Evolutionary conservation across 2,888 invertebrate genomes (phyloP), one percentile per base, ranked within the genome.

Genomic region (Himalopsyche kuldschensis): DNA sequence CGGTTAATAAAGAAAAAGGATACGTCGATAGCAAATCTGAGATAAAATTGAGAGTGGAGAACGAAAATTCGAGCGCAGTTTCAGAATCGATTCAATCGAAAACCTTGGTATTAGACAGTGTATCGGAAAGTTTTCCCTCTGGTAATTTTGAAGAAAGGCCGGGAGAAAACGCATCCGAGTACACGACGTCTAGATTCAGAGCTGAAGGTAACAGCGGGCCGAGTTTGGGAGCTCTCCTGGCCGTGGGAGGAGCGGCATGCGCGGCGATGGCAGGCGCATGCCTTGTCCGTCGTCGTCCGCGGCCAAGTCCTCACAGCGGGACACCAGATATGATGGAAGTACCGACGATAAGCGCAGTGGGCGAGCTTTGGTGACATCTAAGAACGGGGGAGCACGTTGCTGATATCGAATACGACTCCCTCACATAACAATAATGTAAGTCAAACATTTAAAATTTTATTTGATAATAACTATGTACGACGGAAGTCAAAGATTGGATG

Each of bases 361-460:
- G 94, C 77, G 94, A 95, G 87, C 91, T 95, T 85, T 95, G 95
- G 95, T 95, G 95, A 95, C 94, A 93, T 88, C 89, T 93, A 88
- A 91, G 92, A 87, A 92, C 92, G 90, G 90, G 91, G 90, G 91
- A 91, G 84, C 89, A 88, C 90, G 90, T 91, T 63, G 92, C 91
- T 88, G 93, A 93, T 90, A 93, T 90, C 90, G 92, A 90, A 90
- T 93, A 92, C 89, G 92, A 92, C 88, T 92, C 92, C 88, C 89
- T 92, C 88, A 92, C 92, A 91, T 92, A 92, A 91, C 90, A 90
- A 88, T 89, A 89, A 89, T 88, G 92, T 92, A 87, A 92, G 92
- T 91, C 20, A 69, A 69, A 1, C 10, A 69, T 20, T 30, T 27
- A 8, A 69, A 69, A 15, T 11, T 41, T 41, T 35, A 35, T 10